Conservation (phyloP, 1,140 invertebrate species). For the Heliothis subflexa region DNA sequence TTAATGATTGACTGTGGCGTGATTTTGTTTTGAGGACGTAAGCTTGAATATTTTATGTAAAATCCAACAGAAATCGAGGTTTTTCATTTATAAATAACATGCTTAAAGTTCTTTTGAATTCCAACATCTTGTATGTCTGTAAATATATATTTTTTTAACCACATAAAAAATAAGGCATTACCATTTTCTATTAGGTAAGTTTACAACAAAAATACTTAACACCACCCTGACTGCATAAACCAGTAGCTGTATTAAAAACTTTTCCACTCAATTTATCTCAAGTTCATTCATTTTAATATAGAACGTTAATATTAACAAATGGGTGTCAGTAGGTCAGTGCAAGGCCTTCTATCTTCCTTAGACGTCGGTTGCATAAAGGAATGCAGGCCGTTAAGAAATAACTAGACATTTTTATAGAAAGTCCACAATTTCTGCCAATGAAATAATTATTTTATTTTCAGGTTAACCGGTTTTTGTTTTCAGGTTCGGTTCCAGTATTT, state of each 20-base stretch:
- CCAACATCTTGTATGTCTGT: no score
- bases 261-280: neutral
- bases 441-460: neutral
- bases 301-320: slow-evolving; percentile 5
- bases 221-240: neutral
- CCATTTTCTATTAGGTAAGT: neutral
- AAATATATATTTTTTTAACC: no score
- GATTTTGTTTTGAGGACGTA: neutral
- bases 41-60: no score
- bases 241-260: neutral
- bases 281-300: slow-evolving; percentile 3
- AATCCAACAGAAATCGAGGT: no score
- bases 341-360: slow-evolving; percentile 8
- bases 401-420: slow-evolving; percentile 14
- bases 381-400: slow-evolving; percentile 21
- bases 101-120: no score
- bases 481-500: no score
- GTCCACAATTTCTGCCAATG: neutral
- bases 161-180: no score
- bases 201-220: neutral
- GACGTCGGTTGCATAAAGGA: slow-evolving; percentile 30
- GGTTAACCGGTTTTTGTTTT: neutral
- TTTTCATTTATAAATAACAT: no score
- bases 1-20: neutral
- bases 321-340: slow-evolving; percentile 15